Conservation (phyloP, 2,888 invertebrate genomes). For the Orchestes rusci region DNA sequence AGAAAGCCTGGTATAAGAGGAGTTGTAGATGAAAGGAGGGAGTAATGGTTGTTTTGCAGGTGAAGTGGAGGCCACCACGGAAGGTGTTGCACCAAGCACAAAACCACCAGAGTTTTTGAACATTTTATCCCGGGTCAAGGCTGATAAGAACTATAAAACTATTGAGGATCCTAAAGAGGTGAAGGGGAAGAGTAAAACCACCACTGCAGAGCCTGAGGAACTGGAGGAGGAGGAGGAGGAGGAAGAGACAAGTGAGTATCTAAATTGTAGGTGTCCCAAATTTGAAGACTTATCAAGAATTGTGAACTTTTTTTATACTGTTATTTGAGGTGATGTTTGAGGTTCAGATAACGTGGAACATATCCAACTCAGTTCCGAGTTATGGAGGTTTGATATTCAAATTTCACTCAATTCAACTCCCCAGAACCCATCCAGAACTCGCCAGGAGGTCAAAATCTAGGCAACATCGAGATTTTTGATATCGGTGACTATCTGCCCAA, state of each 20-base stretch:
- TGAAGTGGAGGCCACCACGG: slow-evolving; percentile 28
- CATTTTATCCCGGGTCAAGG: slow-evolving; percentile 36
- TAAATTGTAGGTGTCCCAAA: too few species aligned
- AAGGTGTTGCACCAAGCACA: slow-evolving; percentile 26
- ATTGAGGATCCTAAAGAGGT: slow-evolving; percentile 36
- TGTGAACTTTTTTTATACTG: too few species aligned
- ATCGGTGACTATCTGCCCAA: slow-evolving; percentile 39
- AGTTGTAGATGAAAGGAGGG: too few species aligned
- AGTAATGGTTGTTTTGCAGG: not conserved
- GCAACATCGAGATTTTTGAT: slow-evolving; percentile 37
- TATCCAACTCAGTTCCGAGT: too few species aligned
- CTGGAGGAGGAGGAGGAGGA: slow-evolving; percentile 27
- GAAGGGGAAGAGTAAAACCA: slow-evolving; percentile 24
- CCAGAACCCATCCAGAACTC: slow-evolving; percentile 33
- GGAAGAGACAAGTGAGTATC: slow-evolving; percentile 23
- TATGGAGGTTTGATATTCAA: too few species aligned
- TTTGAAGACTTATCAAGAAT: too few species aligned
- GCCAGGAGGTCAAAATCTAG: slow-evolving; percentile 31
- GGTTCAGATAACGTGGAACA: too few species aligned
- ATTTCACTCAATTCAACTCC: too few species aligned
- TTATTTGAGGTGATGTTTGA: too few species aligned
- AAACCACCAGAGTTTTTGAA: slow-evolving; percentile 38
- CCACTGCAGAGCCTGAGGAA: slow-evolving; percentile 27
- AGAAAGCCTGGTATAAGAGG: slow-evolving; percentile 28
- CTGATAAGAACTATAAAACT: slow-evolving; percentile 33